phyloP scores from a whole-genome alignment of 2,797 vertebrate species.

The Sardinella longiceps region DNA sequence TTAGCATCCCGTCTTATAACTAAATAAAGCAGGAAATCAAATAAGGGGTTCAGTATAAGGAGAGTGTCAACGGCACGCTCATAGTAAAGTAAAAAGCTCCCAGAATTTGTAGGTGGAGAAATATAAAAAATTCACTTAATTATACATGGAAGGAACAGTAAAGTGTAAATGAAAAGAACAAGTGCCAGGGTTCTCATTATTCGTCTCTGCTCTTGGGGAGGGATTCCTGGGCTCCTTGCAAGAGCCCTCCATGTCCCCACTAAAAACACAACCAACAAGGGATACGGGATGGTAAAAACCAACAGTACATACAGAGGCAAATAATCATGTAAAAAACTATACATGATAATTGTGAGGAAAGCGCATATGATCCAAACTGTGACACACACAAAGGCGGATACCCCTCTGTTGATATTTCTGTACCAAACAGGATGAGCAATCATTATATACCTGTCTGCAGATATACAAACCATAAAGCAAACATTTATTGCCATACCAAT shows the following conservation, averaged over 20 bases:
- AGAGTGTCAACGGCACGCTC: background rate
- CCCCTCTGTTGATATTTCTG: background rate
- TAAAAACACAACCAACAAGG: slow-evolving; percentile 43
- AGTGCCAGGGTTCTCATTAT: background rate
- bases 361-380: background rate
- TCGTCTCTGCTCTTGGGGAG: slow-evolving; percentile 26
- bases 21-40: background rate
- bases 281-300: background rate
- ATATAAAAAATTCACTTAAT: too few species aligned
- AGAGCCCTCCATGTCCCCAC: slow-evolving; percentile 45
- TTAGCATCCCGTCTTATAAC: background rate
- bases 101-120: background rate
- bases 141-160: background rate
- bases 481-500: background rate
- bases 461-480: background rate
- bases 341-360: background rate
- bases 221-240: slow-evolving; percentile 34
- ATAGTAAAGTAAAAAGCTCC: too few species aligned
- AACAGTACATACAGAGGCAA: background rate
- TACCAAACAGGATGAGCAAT: background rate
- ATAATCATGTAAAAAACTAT: background rate
- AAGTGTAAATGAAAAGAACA: background rate
- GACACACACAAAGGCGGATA: background rate
- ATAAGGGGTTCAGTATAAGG: background rate
- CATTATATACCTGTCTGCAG: background rate